These are phyloP conservation scores for Gadopsis marmoratus DNA, from an alignment of 2,797 vertebrate species.

Conservation along the genomic window DNA sequence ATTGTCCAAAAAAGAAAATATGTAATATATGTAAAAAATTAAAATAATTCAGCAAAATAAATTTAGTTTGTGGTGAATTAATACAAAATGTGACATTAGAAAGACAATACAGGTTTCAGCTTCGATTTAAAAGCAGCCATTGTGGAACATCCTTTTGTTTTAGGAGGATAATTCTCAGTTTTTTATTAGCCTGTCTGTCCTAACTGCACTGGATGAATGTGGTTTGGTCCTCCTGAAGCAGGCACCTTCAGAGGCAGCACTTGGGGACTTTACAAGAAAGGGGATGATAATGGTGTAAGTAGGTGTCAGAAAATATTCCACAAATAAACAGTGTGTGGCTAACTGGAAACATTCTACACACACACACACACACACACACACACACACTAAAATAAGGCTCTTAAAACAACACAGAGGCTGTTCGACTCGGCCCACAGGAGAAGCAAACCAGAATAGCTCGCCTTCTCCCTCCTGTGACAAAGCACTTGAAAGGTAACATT, in stretches of 20 bases:
- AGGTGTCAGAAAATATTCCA: constrained; percentile 90
- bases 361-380: constrained; percentile 49
- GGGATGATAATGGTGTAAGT: constrained; percentile 86
- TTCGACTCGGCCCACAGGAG: constrained; percentile 78
- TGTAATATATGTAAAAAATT: too few relatives aligned
- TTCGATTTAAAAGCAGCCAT: neutral
- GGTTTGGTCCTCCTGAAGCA: constrained; percentile 67
- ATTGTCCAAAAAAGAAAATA: neutral
- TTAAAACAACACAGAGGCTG: constrained; percentile 85
- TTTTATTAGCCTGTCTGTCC: neutral
- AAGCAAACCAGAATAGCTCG: constrained; percentile 80
- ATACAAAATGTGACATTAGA: neutral
- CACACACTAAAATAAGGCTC: constrained; percentile 83
- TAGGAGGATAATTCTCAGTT: neutral
- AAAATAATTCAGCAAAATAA: neutral
- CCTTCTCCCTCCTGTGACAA: constrained; percentile 83
- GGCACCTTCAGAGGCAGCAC: constrained; percentile 67
- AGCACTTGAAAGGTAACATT: constrained; percentile 88
- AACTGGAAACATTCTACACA: constrained; percentile 83
- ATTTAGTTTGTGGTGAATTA: constrained; percentile 2
- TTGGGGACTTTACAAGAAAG: constrained; percentile 69
- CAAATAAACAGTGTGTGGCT: constrained; percentile 86
- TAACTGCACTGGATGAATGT: constrained; percentile 37
- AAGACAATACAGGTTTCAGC: neutral
- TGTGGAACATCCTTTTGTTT: neutral